Base-by-base conservation (phyloP, 2,113 vertebrate species). In the Alethe diademata region DNA sequence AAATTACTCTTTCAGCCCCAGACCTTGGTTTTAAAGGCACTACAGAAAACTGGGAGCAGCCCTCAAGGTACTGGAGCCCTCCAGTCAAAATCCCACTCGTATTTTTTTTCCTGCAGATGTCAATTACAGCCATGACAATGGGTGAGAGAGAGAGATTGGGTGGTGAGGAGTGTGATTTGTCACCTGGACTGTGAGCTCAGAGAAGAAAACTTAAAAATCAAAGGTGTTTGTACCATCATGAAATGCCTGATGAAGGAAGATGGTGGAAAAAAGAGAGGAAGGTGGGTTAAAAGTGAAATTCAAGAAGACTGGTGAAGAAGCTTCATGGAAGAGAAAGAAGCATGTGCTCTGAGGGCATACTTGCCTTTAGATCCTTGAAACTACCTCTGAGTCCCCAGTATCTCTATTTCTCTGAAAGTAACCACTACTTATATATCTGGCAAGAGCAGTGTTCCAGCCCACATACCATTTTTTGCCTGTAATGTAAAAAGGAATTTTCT, bases 381-480 rank as follows among this genome's bases (percentile, higher is more conserved):
- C 4, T 60, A 56, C 22, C n/a, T 64, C 73, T 60, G 33, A 82
- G 78, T 71, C 33, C 35, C 38, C 22, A 19, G 0, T 12, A 17
- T 47, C 23, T 76, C 36, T 72, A 1, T 36, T 88, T 54, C 40
- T 82, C 15, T 85, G 22, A 35, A 78, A 78, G 15, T 28, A 78
- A 47, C 20, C 25, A 64, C 15, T 33, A 15, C 18, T 57, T 54
- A 73, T 12, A 40, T 36, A 36, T 20, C 28, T 56, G 57, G 22
- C 45, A 86, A 65, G 19, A 67, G 15, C 57, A 86, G 8, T 33
- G 3, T 35, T 76, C 20, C 47, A 66, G n/a, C 4, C 20, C 19
- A n/a, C 1, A 0, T 4, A 29, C 15, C 0, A 0, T 13, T 57
- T 85, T 67, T 70, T 2, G 1, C 13, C 25, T 66, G 38, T 19